Percentiles rank a stretch among this genome's conserved stretches.
phyloP scores from a whole-genome alignment of 64 coral and sea anemone genomes.

The Exaiptasia diaphana region DNA sequence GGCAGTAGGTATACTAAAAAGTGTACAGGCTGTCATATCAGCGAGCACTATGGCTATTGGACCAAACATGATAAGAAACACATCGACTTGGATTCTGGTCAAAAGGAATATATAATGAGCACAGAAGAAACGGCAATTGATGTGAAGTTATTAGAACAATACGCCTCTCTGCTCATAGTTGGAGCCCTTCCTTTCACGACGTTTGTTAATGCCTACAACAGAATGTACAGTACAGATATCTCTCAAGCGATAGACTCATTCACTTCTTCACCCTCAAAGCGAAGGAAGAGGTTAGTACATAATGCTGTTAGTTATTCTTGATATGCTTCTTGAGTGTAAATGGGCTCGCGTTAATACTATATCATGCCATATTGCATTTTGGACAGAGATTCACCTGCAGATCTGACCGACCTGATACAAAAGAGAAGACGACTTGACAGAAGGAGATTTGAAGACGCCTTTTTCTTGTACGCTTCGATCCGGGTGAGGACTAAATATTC shows the following conservation, averaged over 20 bases:
- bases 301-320: neutral
- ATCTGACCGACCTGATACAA: neutral
- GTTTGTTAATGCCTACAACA: slow-evolving; percentile 26
- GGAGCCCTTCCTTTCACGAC: slow-evolving; percentile 39
- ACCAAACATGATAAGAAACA: neutral
- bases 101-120: slow-evolving; percentile 3
- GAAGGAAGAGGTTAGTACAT: neutral
- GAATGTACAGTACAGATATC: neutral
- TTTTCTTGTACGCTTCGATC: neutral
- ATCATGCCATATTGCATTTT: neutral
- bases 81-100: neutral
- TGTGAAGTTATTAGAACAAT: neutral
- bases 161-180: neutral
- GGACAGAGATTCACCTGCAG: neutral
- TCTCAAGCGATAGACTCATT: neutral
- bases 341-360: neutral
- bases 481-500: neutral
- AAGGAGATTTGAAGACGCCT: slow-evolving; percentile 7
- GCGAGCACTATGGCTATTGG: slow-evolving; percentile 30
- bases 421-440: neutral
- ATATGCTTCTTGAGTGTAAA: neutral
- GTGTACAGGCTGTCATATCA: neutral
- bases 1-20: neutral
- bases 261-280: neutral
- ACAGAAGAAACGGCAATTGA: slow-evolving; percentile 41